A percentile compares a stretch with the other conserved stretches of the same genome.
Evolutionary conservation across 2,888 invertebrate species (phyloP).

Genomic region (Cryptocephalus moraei): DNA sequence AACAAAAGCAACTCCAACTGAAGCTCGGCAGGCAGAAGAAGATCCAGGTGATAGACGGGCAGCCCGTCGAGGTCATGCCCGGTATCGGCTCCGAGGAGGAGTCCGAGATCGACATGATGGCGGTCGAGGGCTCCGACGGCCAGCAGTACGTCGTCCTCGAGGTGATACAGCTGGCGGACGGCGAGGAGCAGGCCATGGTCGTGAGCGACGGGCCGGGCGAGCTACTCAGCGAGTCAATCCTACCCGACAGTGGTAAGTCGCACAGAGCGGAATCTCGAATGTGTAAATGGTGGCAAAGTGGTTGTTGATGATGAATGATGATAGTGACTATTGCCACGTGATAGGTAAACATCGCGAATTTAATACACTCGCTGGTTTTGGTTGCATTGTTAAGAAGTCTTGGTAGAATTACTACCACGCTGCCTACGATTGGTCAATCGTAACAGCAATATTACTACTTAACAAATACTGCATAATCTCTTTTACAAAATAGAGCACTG

Average conservation of each 20-base stretch:
- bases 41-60: constrained; percentile 54
- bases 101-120: constrained; percentile 51
- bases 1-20: constrained; percentile 62
- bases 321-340: too few relatives aligned
- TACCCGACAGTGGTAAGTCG: constrained; percentile 30
- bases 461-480: too few relatives aligned
- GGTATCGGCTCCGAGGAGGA: constrained; percentile 40
- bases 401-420: too few relatives aligned
- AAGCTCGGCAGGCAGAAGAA: constrained; percentile 72
- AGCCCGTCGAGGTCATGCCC: constrained; percentile 37
- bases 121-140: constrained; percentile 61
- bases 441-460: too few relatives aligned
- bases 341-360: too few relatives aligned
- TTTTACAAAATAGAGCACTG: too few relatives aligned
- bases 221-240: constrained; percentile 37
- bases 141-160: constrained; percentile 85
- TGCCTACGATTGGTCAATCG: too few relatives aligned
- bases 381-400: too few relatives aligned
- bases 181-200: constrained; percentile 55
- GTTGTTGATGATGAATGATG: too few relatives aligned
- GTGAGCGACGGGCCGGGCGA: constrained; percentile 38
- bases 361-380: too few relatives aligned
- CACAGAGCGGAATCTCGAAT: too few relatives aligned
- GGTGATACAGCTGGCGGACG: constrained; percentile 67
- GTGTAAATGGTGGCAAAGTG: too few relatives aligned